Evolutionary conservation across 2,113 vertebrate genomes (phyloP).

Genomic region (Ciconia boyciana): DNA sequence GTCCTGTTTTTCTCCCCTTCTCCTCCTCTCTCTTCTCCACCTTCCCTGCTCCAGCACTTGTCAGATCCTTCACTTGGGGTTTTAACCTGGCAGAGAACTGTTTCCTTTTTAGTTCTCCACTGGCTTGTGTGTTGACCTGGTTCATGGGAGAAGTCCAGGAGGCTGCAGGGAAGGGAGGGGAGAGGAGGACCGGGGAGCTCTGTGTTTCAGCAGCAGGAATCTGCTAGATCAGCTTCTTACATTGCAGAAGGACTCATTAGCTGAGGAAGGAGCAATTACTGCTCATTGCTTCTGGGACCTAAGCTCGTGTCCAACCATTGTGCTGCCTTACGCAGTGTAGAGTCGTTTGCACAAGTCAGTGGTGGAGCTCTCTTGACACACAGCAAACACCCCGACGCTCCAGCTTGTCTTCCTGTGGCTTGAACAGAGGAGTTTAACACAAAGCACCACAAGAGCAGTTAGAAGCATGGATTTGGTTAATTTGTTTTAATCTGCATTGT

Average conservation of each 20-base stretch:
- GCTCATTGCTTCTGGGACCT: neutral
- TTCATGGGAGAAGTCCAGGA: neutral
- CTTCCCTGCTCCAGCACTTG: neutral
- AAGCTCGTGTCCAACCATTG: neutral
- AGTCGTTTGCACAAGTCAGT: neutral
- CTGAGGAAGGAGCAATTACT: neutral
- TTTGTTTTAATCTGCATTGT: neutral
- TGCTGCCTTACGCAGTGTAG: neutral
- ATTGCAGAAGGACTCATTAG: neutral
- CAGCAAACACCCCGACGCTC: fast-evolving
- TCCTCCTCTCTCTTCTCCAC: neutral
- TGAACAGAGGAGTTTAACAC: neutral
- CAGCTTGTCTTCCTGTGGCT: neutral
- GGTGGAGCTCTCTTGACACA: neutral
- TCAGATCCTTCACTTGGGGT: neutral
- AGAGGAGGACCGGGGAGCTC: neutral
- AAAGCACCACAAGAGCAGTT: neutral
- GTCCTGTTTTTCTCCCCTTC: neutral
- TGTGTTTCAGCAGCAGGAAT: neutral
- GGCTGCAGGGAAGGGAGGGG: neutral
- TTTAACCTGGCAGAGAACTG: neutral
- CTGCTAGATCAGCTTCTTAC: neutral
- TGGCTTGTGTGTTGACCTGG: neutral
- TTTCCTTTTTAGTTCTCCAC: neutral
- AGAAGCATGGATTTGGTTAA: neutral